A percentile compares a stretch with the other conserved stretches of the same genome.
phyloP scores from a whole-genome alignment of 1,140 invertebrate species.

The Danaus melanippus region DNA sequence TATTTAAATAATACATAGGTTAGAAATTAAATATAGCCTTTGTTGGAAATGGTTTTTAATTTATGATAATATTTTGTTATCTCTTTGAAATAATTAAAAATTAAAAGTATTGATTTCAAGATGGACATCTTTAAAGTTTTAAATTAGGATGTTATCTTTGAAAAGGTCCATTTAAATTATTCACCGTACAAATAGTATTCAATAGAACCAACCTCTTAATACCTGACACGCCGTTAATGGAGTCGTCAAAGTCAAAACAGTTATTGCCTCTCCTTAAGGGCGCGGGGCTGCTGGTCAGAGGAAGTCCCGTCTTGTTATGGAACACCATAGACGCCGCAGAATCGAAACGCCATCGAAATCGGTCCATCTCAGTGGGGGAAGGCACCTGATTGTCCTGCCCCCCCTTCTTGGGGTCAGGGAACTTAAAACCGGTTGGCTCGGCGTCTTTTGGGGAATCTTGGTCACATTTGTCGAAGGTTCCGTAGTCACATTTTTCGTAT shows the following conservation, averaged over 20 bases:
- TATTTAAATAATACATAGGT: too few relatives aligned
- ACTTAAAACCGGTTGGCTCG: constrained; percentile 31
- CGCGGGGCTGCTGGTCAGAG: constrained; percentile 90
- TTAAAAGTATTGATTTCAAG: too few relatives aligned
- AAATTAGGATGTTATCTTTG: too few relatives aligned
- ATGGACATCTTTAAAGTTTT: background rate
- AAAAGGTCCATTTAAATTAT: too few relatives aligned
- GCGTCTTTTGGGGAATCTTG: constrained; percentile 37
- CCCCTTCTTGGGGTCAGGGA: constrained; percentile 33
- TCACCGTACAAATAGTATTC: background rate
- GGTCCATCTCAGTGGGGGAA: constrained; percentile 79
- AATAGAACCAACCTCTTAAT: constrained; percentile 81
- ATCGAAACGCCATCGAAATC: constrained; percentile 83
- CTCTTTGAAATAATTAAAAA: too few relatives aligned
- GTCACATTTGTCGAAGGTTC: constrained; percentile 47
- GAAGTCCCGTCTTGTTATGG: constrained; percentile 85
- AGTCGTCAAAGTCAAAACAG: constrained; percentile 89
- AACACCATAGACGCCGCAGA: constrained; percentile 89
- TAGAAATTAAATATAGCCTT: too few relatives aligned
- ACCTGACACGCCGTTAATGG: constrained; percentile 83
- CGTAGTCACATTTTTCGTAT: constrained; percentile 67
- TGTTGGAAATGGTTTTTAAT: too few relatives aligned
- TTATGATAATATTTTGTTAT: too few relatives aligned
- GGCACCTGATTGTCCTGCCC: constrained; percentile 68
- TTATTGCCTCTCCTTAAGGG: constrained; percentile 82